Evolutionary conservation across 2,113 vertebrate genomes (phyloP), one percentile per base, ranked within the genome.

Genomic region (Anolis carolinensis): DNA sequence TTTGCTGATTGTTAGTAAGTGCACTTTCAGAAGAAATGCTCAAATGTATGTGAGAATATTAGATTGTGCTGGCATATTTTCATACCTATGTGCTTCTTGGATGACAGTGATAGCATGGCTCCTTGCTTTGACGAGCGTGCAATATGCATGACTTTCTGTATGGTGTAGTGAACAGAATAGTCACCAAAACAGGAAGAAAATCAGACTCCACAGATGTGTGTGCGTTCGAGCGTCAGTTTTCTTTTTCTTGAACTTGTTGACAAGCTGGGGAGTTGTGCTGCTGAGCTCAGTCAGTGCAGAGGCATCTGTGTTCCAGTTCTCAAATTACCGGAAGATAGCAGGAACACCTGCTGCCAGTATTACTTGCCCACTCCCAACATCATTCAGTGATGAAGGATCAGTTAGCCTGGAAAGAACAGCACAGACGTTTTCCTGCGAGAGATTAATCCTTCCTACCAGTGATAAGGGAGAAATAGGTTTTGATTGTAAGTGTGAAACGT

Each of bases 321-420:
- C 6, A 7, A 0, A 2, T 83, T 52, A 10, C 63, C 83, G 89
- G 80, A 89, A 84, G 85, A 75, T 83, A 83, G 84, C 88, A 80
- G 81, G 82, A 90, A 81, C 63, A 68, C 20, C 84, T 34, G 63
- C 92, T 65, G 39, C 39, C 79, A 82, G 27, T 39, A 89, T 85
- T 5, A 65, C 82, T 86, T 39, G 4, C 63, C 44, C 8, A 86
- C 78, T 77, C 71, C 48, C 81, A 72, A 75, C 70, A 71, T 71
- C 88, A 73, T 30, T 36, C 7, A 81, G 73, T 91, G 79, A 34
- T 70, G 78, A 85, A 90, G 89, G 90, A 89, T 88, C 88, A 75
- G 1, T 83, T 88, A 67, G 79, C 55, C 27, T 32, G 44, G 85
- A 81, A 71, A 52, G 65, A n/a, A 65, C 78, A 50, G n/a, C 16